Evolutionary conservation across 2,888 invertebrate genomes (phyloP), one percentile per base, ranked within the genome.

Genomic region (Aleiodes alternator): DNA sequence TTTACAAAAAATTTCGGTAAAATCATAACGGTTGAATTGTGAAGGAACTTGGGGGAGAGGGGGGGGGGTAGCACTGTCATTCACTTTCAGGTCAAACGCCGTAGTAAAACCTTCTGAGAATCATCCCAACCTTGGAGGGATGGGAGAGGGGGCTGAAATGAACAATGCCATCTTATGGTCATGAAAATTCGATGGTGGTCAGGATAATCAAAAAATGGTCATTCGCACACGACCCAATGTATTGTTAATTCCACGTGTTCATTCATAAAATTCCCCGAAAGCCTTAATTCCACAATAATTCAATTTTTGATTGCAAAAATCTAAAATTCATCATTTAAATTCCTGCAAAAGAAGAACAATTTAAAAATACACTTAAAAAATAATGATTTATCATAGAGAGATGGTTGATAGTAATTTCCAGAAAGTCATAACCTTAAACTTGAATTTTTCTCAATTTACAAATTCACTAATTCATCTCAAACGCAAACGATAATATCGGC

Each of bases 61-160:
- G 8, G 2, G 34, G 4, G 43, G 3, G 14, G 5, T 3, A 2
- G 6, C 29, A 43, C 43, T 29, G 57, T 23, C 29, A 75, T 69
- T 48, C 61, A 68, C 56, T 55, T 68, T 73, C 61, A 61, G 70
- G 66, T 56, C 70, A 72, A 76, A 75, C 61, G 68, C 61, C 14
- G 61, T 61, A 61, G 64, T 76, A 69, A 77, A 80, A 79, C 80
- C 81, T 84, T 84, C 82, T 78, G 43, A 79, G 83, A 83, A 83
- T 76, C 66, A 74, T 64, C 73, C 75, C 80, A 76, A 78, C 76
- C 64, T 14, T 12, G 75, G 72, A 61, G 64, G 66, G 76, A 59
- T n/a, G n/a, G n/a, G n/a, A n/a, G n/a, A n/a, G n/a, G n/a, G n/a
- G 73, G 64, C 69, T 11, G 50, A 59, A 23, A 64, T 61, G 43